Percentiles rank a stretch among this genome's conserved stretches.
Conservation (phyloP, 2,797 vertebrate species). For the Decapterus maruadsi region DNA sequence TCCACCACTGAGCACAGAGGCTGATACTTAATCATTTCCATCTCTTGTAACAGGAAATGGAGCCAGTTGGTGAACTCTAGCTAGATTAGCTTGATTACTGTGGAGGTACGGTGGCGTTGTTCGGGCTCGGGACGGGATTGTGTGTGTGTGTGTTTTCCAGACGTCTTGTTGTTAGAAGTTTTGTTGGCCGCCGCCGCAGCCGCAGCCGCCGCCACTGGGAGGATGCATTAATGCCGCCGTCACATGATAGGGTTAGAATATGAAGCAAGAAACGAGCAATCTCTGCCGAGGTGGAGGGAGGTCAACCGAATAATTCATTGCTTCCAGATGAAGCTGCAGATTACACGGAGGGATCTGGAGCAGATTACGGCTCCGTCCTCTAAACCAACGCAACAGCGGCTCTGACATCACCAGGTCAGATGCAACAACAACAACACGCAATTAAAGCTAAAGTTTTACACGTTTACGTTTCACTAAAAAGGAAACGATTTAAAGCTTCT, state of each 20-base stretch:
- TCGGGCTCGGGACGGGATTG: constrained; percentile 44
- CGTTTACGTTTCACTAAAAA: too few relatives aligned
- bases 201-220: constrained; percentile 25
- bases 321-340: constrained; percentile 64
- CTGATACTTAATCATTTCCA: constrained; percentile 69
- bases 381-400: constrained; percentile 17
- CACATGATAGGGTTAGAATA: constrained; percentile 57
- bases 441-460: too few relatives aligned
- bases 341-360: constrained; percentile 44
- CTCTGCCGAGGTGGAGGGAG: constrained; percentile 40
- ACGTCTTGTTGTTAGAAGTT: constrained; percentile 45
- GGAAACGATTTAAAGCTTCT: too few relatives aligned
- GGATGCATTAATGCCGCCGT: constrained; percentile 52
- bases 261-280: constrained; percentile 56
- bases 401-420: not conserved
- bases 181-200: too few relatives aligned
- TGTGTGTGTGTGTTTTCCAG: constrained; percentile 16
- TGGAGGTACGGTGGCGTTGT: constrained; percentile 11
- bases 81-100: constrained; percentile 69
- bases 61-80: constrained; percentile 53
- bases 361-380: constrained; percentile 37
- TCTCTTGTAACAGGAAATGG: constrained; percentile 61
- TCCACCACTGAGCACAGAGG: constrained; percentile 11
- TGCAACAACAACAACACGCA: too few relatives aligned
- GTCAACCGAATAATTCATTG: constrained; percentile 69